Conservation (phyloP, 2,113 vertebrate species). For the Ahaetulla prasina region DNA sequence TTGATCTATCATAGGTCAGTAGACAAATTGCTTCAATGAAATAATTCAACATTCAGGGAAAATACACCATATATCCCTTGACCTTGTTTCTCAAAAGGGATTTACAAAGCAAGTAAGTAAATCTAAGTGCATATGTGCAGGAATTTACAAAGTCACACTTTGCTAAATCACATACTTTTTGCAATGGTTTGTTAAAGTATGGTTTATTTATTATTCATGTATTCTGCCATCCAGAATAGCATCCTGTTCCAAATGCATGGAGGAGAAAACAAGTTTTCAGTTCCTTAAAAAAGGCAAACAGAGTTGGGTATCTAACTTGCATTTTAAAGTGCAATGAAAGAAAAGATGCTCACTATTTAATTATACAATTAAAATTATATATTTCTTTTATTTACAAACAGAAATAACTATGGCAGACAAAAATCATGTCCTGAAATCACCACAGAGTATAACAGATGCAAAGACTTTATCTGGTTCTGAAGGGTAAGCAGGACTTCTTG, state of each 20-base stretch:
- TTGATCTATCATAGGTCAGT: not conserved
- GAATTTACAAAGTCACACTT: not conserved
- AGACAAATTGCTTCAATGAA: not conserved
- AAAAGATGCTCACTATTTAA: not conserved
- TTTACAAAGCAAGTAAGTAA: not conserved
- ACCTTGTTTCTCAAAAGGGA: not conserved
- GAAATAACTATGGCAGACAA: conserved; percentile 46
- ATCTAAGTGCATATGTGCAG: not conserved
- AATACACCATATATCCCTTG: not conserved
- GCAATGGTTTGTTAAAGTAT: not conserved
- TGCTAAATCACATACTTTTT: not conserved
- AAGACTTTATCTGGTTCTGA: conserved; percentile 47
- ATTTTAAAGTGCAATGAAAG: not conserved
- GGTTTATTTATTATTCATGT: not conserved
- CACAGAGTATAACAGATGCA: conserved; percentile 49
- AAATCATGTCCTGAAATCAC: conserved; percentile 39
- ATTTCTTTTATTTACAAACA: conserved; percentile 36
- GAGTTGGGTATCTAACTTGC: not conserved
- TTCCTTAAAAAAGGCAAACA: not conserved
- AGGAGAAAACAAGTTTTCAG: not conserved
- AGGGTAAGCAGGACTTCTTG: conserved; percentile 52
- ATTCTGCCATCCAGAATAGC: not conserved
- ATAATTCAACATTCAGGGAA: not conserved
- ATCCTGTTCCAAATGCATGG: not conserved
- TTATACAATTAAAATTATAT: not conserved